Conservation (phyloP, 2,888 invertebrate genomes). For the Brachypterus glaber region DNA sequence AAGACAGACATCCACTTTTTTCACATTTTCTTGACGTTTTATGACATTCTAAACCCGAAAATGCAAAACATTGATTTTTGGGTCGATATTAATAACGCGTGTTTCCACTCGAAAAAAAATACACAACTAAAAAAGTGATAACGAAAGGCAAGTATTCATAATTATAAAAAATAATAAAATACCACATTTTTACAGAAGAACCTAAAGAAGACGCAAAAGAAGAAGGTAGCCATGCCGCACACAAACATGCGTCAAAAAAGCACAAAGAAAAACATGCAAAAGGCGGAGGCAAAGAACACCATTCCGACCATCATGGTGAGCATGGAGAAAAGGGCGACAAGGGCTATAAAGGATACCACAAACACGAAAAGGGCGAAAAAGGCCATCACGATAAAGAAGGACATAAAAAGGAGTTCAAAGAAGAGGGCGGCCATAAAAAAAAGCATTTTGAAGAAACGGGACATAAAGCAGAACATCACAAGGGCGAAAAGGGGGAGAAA, state of each 20-base stretch:
- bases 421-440: slow-evolving; percentile 43
- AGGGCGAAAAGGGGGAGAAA: slow-evolving; percentile 46
- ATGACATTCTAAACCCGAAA: no score
- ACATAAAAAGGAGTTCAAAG: slow-evolving; percentile 43
- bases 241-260: slow-evolving; percentile 13
- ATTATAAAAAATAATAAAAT: no score
- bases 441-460: slow-evolving; percentile 43
- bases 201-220: slow-evolving; percentile 5
- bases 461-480: slow-evolving; percentile 43
- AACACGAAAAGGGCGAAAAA: slow-evolving; percentile 32
- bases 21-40: no score
- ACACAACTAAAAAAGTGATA: no score
- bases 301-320: slow-evolving; percentile 27
- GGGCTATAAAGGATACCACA: slow-evolving; percentile 34
- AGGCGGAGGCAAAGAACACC: slow-evolving; percentile 31
- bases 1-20: no score
- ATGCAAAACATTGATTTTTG: no score
- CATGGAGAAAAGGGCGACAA: slow-evolving; percentile 36
- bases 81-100: no score
- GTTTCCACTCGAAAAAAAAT: no score
- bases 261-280: slow-evolving; percentile 22
- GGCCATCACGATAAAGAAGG: slow-evolving; percentile 41
- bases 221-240: slow-evolving; percentile 9
- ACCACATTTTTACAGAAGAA: no score
- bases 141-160: no score